Base-by-base conservation (phyloP, 2,797 vertebrate genomes). In the Chanos chanos region DNA sequence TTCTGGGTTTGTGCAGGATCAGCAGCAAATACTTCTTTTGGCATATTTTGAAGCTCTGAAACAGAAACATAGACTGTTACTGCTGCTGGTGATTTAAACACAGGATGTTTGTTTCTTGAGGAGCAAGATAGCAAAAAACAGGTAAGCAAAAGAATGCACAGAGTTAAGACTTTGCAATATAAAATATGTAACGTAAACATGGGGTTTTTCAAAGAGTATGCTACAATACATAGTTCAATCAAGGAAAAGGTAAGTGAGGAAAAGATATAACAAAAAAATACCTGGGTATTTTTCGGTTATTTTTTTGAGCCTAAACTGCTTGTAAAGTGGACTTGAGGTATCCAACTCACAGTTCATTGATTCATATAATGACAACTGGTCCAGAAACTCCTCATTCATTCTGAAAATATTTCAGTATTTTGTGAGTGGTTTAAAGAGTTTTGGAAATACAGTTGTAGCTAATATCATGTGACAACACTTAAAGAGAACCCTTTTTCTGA, bases 371-470 rank as follows among this genome's bases (percentile, higher is more conserved):
- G 75, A 67, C 73, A 98, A 73, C 75, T 98, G 95, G 53, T 78
- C 80, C 62, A 90, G 85, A 80, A 99, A 99, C 1, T 92, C 94
- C 1, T 87, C 77, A 78, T 95, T 95, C 70, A 97, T 90, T 81
- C 95, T 98, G 61, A 41, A 77, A 64, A 49, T 10, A 24, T 7
- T 10, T 51, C n/a, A 21, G 9, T 6, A 51, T n/a, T n/a, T n/a
- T n/a, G n/a, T n/a, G n/a, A n/a, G n/a, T n/a, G n/a, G n/a, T n/a
- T n/a, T 43, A 21, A 9, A 21, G 18, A 3, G 39, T 19, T 18
- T 4, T 43, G 41, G 10, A 19, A 18, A 27, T 10, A 12, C 7
- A 10, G 13, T n/a, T 27, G 12, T 34, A 28, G n/a, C 1, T 8
- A 27, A 27, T 19, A 19, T 18, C 25, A 33, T 7, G 28, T 15